Evolutionary conservation across 1,140 invertebrate species (phyloP).

Genomic region (Leptinotarsa defecta): DNA sequence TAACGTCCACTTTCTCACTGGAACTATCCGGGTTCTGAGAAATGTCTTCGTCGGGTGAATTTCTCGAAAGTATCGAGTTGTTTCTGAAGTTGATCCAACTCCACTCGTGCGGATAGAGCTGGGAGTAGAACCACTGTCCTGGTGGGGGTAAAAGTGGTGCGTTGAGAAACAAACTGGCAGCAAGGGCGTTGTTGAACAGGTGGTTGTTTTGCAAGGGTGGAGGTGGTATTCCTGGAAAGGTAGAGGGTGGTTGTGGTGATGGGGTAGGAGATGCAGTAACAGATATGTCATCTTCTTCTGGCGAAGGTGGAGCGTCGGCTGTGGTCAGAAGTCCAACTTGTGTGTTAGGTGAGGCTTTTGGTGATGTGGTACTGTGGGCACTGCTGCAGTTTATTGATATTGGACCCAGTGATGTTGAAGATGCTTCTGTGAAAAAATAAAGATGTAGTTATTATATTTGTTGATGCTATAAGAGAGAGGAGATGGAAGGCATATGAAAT

Average conservation of each 20-base stretch:
- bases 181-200: constrained; percentile 69
- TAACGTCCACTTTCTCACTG: constrained; percentile 46
- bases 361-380: constrained; percentile 67
- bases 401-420: constrained; percentile 52
- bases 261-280: constrained; percentile 67
- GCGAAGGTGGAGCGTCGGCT: constrained; percentile 56
- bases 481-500: too few relatives aligned
- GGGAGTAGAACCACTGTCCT: constrained; percentile 74
- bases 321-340: constrained; percentile 57
- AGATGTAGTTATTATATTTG: too few relatives aligned
- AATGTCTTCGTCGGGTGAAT: constrained; percentile 56
- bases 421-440: constrained; percentile 47
- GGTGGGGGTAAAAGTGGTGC: constrained; percentile 71
- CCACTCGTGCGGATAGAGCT: constrained; percentile 68
- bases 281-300: constrained; percentile 68
- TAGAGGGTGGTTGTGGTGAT: constrained; percentile 58
- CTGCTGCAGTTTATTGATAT: constrained; percentile 55
- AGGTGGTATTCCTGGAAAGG: constrained; percentile 56
- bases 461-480: too few relatives aligned
- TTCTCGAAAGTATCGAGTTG: constrained; percentile 55
- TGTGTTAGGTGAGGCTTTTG: constrained; percentile 61
- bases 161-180: constrained; percentile 72
- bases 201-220: constrained; percentile 53
- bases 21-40: constrained; percentile 53
- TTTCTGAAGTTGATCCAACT: constrained; percentile 65